Conservation (phyloP, 2,113 vertebrate species). For the Megalops atlanticus region DNA sequence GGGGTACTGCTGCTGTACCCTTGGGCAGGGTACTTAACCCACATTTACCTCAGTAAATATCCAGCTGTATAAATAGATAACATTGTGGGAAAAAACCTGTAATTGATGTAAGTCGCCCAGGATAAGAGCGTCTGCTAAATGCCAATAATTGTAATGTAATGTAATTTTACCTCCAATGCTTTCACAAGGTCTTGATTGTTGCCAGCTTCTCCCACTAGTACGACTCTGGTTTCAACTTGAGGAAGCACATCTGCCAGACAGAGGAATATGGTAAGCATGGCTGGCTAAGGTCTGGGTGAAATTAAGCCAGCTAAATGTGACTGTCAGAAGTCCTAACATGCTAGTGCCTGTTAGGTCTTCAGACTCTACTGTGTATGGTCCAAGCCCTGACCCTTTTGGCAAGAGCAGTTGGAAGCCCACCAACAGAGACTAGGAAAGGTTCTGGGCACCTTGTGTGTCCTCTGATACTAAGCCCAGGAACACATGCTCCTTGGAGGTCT, state of each 20-base stretch:
- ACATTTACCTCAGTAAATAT: too few species aligned
- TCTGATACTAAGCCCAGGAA: slow-evolving; percentile 65
- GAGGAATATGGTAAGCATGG: background rate
- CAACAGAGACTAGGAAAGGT: background rate
- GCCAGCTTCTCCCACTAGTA: slow-evolving; percentile 84
- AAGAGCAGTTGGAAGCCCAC: background rate
- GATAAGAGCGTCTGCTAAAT: too few species aligned
- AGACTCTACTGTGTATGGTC: background rate
- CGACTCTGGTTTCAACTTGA: slow-evolving; percentile 85
- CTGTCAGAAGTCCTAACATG: slow-evolving; percentile 19
- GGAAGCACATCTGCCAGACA: slow-evolving; percentile 80
- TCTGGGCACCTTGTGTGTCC: slow-evolving; percentile 75
- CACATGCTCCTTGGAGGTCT: slow-evolving; percentile 81
- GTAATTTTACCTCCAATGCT: slow-evolving; percentile 83
- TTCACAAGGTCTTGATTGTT: slow-evolving; percentile 75
- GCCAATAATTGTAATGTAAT: background rate
- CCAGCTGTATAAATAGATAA: too few species aligned
- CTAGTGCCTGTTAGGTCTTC: background rate
- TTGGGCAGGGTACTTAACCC: too few species aligned
- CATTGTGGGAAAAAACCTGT: too few species aligned
- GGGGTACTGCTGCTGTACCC: too few species aligned
- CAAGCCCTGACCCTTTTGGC: background rate
- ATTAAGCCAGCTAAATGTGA: background rate
- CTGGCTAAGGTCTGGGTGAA: background rate
- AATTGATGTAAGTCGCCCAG: too few species aligned